A percentile compares a stretch with the other conserved stretches of the same genome.
Evolutionary conservation across 30 jellyfish, hydroid and myxozoan species (phyloP).

Genomic region (Turritopsis dohrnii): DNA sequence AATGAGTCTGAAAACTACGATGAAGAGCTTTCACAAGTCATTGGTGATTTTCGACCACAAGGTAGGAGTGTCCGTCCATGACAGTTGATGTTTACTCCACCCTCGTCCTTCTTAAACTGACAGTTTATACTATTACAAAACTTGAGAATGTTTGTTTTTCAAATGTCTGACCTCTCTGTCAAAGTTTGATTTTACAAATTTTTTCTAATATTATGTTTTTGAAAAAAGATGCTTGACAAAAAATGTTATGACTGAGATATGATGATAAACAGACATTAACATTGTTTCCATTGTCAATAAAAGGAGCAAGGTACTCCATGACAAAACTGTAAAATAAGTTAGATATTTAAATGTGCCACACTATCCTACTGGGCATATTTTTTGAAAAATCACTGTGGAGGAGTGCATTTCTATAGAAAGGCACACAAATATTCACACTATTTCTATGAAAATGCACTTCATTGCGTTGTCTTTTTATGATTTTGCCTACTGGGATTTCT

Average conservation of each 20-base stretch:
- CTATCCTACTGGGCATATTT: too few species aligned
- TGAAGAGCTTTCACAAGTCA: conserved; percentile 44
- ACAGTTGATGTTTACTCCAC: not conserved
- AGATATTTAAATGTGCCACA: too few species aligned
- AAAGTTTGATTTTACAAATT: too few species aligned
- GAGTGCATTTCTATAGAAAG: too few species aligned
- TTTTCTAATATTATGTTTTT: too few species aligned
- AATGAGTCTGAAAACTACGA: conserved; percentile 39
- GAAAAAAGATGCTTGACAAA: not conserved
- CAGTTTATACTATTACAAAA: not conserved
- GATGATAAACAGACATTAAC: not conserved
- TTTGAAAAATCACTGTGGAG: too few species aligned
- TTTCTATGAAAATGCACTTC: too few species aligned
- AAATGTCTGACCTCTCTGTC: not conserved
- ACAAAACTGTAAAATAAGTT: too few species aligned
- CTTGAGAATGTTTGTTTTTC: not conserved
- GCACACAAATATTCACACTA: too few species aligned
- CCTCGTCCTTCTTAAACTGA: not conserved
- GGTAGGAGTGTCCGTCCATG: conserved; percentile 31
- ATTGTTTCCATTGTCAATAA: not conserved
- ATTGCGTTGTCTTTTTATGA: too few species aligned
- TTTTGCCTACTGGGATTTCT: too few species aligned
- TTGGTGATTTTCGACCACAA: conserved; percentile 70
- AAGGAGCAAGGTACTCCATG: not conserved
- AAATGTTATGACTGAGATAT: not conserved